phyloP scores from a whole-genome alignment of 1,140 invertebrate species.

The Planococcus citri region DNA sequence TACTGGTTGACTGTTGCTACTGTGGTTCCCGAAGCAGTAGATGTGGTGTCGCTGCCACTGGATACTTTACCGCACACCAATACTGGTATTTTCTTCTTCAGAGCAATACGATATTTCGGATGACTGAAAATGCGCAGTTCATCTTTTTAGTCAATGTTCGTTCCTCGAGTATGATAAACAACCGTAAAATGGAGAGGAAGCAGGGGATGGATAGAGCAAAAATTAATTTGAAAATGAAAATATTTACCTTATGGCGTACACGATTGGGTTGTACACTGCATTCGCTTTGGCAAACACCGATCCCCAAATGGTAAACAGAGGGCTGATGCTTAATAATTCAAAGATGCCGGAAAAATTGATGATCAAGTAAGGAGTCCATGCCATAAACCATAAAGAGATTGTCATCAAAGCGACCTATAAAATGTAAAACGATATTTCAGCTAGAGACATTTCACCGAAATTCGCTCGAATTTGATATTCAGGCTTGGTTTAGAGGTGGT shows the following conservation, averaged over 20 bases:
- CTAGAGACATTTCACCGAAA: too few species aligned
- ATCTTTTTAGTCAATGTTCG: background rate
- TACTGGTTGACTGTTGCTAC: background rate
- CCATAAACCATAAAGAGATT: conserved; percentile 68
- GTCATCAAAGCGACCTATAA: conserved; percentile 60
- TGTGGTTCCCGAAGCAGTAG: background rate
- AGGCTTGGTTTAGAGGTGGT: too few species aligned
- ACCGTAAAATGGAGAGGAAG: background rate
- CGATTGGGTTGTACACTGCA: conserved; percentile 68
- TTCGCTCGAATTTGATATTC: too few species aligned
- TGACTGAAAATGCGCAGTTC: conserved; percentile 42
- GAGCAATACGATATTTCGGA: conserved; percentile 58
- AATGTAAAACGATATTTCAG: conserved; percentile 17
- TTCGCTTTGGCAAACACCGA: conserved; percentile 66
- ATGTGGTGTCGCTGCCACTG: background rate
- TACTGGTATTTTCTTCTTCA: conserved; percentile 53
- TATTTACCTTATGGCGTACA: conserved; percentile 60
- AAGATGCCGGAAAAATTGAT: conserved; percentile 68
- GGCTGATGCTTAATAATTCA: conserved; percentile 47
- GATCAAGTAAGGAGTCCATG: conserved; percentile 71
- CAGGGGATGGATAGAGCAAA: too few species aligned
- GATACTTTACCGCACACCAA: conserved; percentile 26
- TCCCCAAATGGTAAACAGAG: conserved; percentile 62
- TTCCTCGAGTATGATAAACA: background rate
- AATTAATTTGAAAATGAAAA: too few species aligned